Conservation (phyloP, 2,797 vertebrate species). For the Ispidina lecontei region DNA sequence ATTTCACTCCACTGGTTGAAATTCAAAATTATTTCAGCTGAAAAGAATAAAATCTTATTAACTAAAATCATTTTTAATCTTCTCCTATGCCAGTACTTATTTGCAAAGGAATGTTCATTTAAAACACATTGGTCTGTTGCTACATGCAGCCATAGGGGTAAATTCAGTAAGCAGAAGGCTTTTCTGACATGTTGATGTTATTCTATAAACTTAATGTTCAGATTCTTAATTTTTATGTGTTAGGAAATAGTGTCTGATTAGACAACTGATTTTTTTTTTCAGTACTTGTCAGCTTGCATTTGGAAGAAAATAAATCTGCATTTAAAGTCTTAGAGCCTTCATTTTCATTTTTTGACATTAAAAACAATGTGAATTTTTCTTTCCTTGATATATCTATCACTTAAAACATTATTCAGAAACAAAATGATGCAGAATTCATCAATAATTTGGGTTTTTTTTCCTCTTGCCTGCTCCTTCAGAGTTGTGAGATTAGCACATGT, state of each 20-base stretch:
- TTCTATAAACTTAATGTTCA: not conserved
- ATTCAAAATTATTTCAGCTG: conserved; percentile 3
- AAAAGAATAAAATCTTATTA: conserved; percentile 48
- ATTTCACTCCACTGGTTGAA: not conserved
- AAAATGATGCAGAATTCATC: not conserved
- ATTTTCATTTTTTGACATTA: not conserved
- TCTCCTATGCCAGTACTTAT: not conserved
- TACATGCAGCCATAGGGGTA: not conserved
- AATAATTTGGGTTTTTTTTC: not conserved
- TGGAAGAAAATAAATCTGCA: conserved; percentile 45
- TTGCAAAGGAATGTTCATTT: conserved; percentile 15
- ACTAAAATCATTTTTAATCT: conserved; percentile 16
- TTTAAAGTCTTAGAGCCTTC: not conserved
- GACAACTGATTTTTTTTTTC: not conserved
- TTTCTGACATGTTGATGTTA: not conserved
- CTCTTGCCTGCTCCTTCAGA: not conserved
- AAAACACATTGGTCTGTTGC: not conserved
- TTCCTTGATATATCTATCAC: not conserved
- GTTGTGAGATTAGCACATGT: not conserved
- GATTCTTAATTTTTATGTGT: not conserved
- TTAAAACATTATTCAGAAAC: not conserved
- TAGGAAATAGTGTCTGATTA: not conserved
- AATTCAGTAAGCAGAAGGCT: conserved; percentile 10
- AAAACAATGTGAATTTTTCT: not conserved
- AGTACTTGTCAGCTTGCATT: not conserved